Evolutionary conservation across 2,888 invertebrate genomes (phyloP).

Genomic region (Ecliptopera silaceata): DNA sequence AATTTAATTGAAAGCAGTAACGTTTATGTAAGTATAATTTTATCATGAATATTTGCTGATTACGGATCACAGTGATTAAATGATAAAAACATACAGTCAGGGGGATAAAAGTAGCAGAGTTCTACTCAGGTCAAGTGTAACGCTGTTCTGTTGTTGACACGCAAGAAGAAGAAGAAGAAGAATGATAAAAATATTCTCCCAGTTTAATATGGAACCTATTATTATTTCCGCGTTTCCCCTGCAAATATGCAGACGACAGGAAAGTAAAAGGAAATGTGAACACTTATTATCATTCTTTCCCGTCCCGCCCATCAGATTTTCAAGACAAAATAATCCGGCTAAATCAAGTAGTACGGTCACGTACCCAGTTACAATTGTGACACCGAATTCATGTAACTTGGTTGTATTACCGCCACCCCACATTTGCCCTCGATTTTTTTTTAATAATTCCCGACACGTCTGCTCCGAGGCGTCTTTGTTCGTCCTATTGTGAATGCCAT

Average conservation of each 20-base stretch:
- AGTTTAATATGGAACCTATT: slow-evolving; percentile 5
- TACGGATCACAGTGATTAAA: too few species aligned
- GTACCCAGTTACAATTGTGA: slow-evolving; percentile 69
- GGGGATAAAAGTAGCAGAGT: too few species aligned
- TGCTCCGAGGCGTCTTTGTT: slow-evolving; percentile 60
- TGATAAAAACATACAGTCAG: too few species aligned
- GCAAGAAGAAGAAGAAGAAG: too few species aligned
- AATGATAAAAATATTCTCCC: background rate
- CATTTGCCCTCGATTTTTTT: slow-evolving; percentile 64
- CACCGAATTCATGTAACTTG: slow-evolving; percentile 63
- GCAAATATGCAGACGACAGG: slow-evolving; percentile 33
- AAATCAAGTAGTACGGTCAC: slow-evolving; percentile 68
- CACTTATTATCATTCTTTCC: slow-evolving; percentile 49
- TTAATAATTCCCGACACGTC: slow-evolving; percentile 77
- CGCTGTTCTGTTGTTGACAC: too few species aligned
- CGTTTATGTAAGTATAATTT: slow-evolving; percentile 11
- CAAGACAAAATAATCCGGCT: slow-evolving; percentile 55
- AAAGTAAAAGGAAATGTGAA: slow-evolving; percentile 39
- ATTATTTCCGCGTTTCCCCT: slow-evolving; percentile 22
- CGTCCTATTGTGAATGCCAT: slow-evolving; percentile 71
- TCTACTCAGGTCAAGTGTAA: too few species aligned
- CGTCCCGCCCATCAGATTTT: slow-evolving; percentile 52
- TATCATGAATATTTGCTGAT: slow-evolving; percentile 9
- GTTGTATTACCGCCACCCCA: slow-evolving; percentile 64
- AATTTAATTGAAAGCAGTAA: slow-evolving; percentile 4